Conservation (phyloP, 2,888 invertebrate genomes). For the Drosophila limbata region DNA sequence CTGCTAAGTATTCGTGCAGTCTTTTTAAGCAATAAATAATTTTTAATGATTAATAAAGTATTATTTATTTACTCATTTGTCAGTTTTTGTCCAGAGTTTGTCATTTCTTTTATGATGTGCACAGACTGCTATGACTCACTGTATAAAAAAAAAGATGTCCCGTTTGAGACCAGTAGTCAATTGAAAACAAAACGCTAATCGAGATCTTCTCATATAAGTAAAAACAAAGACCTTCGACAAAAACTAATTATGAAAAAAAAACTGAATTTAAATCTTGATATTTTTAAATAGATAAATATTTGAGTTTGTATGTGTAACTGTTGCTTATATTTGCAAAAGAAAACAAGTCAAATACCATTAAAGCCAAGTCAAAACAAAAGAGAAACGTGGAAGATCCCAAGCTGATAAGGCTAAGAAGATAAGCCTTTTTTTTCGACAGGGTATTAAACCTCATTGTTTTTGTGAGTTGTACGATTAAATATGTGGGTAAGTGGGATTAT, state of each 20-base stretch:
- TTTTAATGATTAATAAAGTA: not conserved
- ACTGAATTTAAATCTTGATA: slow-evolving; percentile 36
- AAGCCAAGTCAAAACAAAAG: slow-evolving; percentile 55
- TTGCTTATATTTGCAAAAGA: slow-evolving; percentile 20
- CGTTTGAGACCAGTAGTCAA: slow-evolving; percentile 37
- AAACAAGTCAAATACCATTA: slow-evolving; percentile 47
- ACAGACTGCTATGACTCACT: slow-evolving; percentile 28
- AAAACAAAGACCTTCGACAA: slow-evolving; percentile 30
- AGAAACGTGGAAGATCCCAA: slow-evolving; percentile 59
- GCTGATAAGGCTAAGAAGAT: slow-evolving; percentile 61
- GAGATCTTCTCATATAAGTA: slow-evolving; percentile 42
- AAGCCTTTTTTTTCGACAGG: slow-evolving; percentile 28
- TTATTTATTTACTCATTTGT: not conserved
- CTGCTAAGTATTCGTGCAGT: slow-evolving; percentile 4
- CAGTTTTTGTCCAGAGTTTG: not conserved
- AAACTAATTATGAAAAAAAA: slow-evolving; percentile 33
- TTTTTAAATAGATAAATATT: slow-evolving; percentile 17
- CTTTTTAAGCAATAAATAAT: not conserved
- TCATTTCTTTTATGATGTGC: not conserved
- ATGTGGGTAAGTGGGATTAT: slow-evolving; percentile 27
- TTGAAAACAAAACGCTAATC: slow-evolving; percentile 27
- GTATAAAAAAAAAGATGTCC: slow-evolving; percentile 16
- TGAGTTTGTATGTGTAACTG: slow-evolving; percentile 26
- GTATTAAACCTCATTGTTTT: slow-evolving; percentile 10
- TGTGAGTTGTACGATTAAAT: slow-evolving; percentile 5